Evolutionary conservation across 2,888 invertebrate species (phyloP).

Genomic region (Auanema sp.): DNA sequence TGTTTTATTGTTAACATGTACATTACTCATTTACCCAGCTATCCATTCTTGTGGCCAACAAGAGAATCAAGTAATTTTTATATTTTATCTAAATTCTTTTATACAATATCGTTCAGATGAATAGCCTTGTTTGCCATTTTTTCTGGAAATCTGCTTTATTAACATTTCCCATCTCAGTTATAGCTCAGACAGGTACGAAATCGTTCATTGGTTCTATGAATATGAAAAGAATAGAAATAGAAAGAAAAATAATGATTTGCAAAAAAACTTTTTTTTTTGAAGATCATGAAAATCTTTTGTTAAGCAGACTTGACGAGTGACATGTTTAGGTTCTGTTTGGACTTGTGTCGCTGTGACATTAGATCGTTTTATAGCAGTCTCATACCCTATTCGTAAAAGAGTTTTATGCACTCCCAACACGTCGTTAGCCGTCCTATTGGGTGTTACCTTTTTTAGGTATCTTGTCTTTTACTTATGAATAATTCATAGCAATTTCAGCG

Average conservation of each 20-base stretch:
- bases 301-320: neutral
- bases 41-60: constrained; percentile 29
- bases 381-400: constrained; percentile 51
- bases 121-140: constrained; percentile 50
- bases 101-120: constrained; percentile 21
- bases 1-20: constrained; percentile 9
- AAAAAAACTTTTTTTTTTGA: neutral
- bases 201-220: neutral
- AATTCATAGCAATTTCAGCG: constrained; percentile 25
- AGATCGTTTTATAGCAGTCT: constrained; percentile 58
- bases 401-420: constrained; percentile 53
- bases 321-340: constrained; percentile 50
- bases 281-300: neutral
- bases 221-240: constrained; percentile 1
- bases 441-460: constrained; percentile 45
- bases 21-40: constrained; percentile 38
- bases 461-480: neutral
- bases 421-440: constrained; percentile 35
- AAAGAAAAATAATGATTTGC: constrained; percentile 5
- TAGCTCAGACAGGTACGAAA: constrained; percentile 45
- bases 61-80: constrained; percentile 11
- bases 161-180: constrained; percentile 53
- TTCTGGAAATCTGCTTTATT: constrained; percentile 57
- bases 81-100: neutral
- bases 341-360: constrained; percentile 62